phyloP scores from a whole-genome alignment of 2,113 vertebrate species.

The Platysteira castanea region DNA sequence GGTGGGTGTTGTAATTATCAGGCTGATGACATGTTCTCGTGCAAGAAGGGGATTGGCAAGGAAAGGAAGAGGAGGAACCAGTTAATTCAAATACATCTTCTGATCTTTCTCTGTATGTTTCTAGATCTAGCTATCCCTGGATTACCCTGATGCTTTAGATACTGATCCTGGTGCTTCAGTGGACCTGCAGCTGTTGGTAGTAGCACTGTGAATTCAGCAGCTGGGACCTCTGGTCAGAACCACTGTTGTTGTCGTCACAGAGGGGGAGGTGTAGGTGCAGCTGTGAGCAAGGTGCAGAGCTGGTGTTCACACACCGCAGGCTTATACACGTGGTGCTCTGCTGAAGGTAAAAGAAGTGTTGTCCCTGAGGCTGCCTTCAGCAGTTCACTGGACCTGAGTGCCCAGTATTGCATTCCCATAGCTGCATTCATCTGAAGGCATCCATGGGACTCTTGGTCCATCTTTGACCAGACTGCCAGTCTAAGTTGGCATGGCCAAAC shows the following conservation, averaged over 20 bases:
- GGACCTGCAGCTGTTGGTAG: background rate
- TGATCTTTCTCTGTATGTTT: background rate
- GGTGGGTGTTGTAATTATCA: constrained; percentile 1
- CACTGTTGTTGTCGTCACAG: background rate
- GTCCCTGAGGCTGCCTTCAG: background rate
- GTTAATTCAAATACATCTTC: background rate
- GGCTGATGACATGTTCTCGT: background rate
- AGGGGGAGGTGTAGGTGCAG: background rate
- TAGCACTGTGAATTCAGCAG: background rate
- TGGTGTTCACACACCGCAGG: background rate
- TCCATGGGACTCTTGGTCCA: background rate
- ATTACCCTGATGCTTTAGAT: background rate
- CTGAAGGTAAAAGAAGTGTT: background rate
- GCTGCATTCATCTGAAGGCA: background rate
- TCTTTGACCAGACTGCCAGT: background rate
- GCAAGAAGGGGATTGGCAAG: background rate
- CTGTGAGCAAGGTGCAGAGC: background rate
- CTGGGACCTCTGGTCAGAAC: background rate
- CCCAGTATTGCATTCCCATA: background rate
- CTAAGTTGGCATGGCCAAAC: background rate
- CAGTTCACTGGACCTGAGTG: background rate
- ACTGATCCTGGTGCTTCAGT: background rate
- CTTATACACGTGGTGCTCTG: fast-evolving
- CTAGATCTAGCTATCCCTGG: background rate
- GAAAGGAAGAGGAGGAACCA: background rate